Conservation (phyloP, 2,888 invertebrate genomes). For the Tolmerus cingulatus region DNA sequence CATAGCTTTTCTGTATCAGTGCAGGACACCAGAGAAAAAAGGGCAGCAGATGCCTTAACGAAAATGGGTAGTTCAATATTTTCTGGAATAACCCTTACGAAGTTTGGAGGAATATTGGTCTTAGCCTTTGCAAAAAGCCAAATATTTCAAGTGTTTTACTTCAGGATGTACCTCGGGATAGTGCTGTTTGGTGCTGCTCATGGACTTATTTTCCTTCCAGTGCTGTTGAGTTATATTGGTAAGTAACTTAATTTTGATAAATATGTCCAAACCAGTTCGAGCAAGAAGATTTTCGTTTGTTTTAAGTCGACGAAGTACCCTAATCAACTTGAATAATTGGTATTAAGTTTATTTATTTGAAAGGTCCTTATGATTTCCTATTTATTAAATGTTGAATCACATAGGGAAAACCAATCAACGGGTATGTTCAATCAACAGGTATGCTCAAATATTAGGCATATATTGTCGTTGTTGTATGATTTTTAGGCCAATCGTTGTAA, state of each 20-base stretch:
- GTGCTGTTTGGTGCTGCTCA: slow-evolving; percentile 96
- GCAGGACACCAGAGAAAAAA: slow-evolving; percentile 73
- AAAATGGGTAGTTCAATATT: slow-evolving; percentile 96
- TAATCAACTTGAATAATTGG: not conserved
- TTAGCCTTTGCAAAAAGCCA: slow-evolving; percentile 97
- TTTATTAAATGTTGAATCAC: not conserved
- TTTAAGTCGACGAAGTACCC: not conserved
- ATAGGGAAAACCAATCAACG: not conserved
- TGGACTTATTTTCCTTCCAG: slow-evolving; percentile 96
- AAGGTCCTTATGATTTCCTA: not conserved
- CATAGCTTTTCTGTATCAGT: slow-evolving; percentile 88
- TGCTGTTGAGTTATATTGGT: slow-evolving; percentile 97
- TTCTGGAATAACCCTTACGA: slow-evolving; percentile 97
- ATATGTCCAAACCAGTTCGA: not conserved
- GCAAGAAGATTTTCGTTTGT: not conserved
- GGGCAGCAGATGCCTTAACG: slow-evolving; percentile 84
- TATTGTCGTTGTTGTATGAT: not conserved
- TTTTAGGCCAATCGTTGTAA: not conserved
- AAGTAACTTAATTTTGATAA: slow-evolving; percentile 51
- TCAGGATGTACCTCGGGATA: slow-evolving; percentile 97
- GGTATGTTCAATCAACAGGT: not conserved
- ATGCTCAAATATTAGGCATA: not conserved
- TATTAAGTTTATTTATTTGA: not conserved
- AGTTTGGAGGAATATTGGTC: slow-evolving; percentile 96
- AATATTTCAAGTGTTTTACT: slow-evolving; percentile 95